Evolutionary conservation across 2,888 invertebrate species (phyloP).

Genomic region (Labia minor): DNA sequence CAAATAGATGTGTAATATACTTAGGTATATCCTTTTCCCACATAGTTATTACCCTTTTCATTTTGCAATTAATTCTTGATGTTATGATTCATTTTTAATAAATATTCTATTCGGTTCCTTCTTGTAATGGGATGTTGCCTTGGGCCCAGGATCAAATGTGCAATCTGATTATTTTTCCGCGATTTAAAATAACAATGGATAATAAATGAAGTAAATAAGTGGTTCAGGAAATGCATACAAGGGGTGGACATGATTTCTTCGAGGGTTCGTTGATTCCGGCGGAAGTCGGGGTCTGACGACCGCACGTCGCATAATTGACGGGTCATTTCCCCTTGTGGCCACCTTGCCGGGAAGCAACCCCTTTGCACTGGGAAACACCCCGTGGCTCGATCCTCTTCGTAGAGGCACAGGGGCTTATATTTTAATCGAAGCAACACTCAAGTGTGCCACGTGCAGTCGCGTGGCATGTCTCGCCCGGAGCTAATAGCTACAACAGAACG

Average conservation of each 20-base stretch:
- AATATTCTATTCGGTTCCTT: too few species aligned
- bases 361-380: background rate
- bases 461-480: background rate
- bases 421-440: background rate
- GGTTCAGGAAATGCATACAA: background rate
- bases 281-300: background rate
- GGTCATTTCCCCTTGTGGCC: slow-evolving; percentile 13
- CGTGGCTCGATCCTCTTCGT: background rate
- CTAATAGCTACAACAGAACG: background rate
- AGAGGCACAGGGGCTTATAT: background rate
- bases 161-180: too few species aligned
- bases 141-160: too few species aligned
- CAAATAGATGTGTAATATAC: too few species aligned
- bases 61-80: too few species aligned
- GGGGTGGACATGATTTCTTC: slow-evolving; percentile 8
- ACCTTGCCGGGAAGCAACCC: background rate
- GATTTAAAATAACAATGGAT: background rate
- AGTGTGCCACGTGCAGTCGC: background rate
- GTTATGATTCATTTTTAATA: too few species aligned
- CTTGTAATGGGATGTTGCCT: too few species aligned
- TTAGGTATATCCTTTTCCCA: too few species aligned
- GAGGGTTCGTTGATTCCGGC: background rate
- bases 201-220: background rate
- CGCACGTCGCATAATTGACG: slow-evolving; percentile 8
- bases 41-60: too few species aligned